Evolutionary conservation across 2,797 vertebrate species (phyloP), one percentile per base, ranked within the genome.

Genomic region (Garrulus glandarius): DNA sequence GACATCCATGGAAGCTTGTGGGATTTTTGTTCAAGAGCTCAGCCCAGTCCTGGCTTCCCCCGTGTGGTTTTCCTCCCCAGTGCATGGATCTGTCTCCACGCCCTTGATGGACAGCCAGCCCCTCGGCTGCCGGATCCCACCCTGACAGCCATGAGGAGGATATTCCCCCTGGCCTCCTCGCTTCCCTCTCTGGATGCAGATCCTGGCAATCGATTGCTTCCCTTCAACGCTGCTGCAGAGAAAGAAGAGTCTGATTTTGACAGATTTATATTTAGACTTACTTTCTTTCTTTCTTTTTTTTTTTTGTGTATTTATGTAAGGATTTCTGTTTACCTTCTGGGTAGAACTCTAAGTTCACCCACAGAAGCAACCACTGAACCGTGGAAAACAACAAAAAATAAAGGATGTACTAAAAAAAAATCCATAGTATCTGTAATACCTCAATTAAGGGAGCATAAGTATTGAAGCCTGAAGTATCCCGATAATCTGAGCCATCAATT

Each of bases 381-480:
- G 39, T 39, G 55, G 67, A 84, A 92, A 94, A 91, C 82, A 94
- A 79, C 32, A 87, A 68, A 90, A 89, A 90, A 55, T 52, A 86
- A 95, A 95, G 69, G 65, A 86, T 43, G 69, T 52, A 76, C 76
- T 83, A 82, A 90, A 82, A 94, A 85, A 87, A 91, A 90, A 87
- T 86, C 94, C 47, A 76, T 84, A 69, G 72, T 78, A 79, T 69
- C 72, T 89, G 57, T 92, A 93, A 94, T 93, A 96, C 91, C 87
- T 96, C 92, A 93, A 93, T 96, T 97, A 94, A 89, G 29, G 65
- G 72, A 93, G 65, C 61, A 52, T 69, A 87, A 75, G 76, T 96
- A 90, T 84, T 79, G 92, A 96, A 93, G 79, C 82, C 87, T 95
- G 87, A 96, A 94, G 91, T 94, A 84, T 43, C 91, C 86, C n/a